Base-by-base conservation (phyloP, 1,140 invertebrate species). In the Mamestra configurata region DNA sequence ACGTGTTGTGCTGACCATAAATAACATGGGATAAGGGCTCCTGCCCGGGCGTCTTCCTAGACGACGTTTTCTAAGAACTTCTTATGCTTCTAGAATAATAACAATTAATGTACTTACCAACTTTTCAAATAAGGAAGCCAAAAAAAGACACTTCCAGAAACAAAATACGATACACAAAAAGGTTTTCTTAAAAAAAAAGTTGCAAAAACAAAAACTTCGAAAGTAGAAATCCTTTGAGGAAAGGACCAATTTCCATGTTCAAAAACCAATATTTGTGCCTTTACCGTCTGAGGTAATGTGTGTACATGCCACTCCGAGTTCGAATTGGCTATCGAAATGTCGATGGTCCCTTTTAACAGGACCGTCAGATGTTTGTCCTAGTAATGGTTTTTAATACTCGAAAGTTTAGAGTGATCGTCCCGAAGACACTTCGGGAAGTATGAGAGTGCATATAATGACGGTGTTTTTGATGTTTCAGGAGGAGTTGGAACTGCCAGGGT, bases 241-340 rank as follows among this genome's bases (percentile, higher is more conserved):
- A 70, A 70, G 40, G 20, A 24, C 73, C 35, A 55, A 81, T 81
- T 81, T 77, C 75, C 80, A 77, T 77, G 77, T 57, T 64, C 22
- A 20, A 46, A 31, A 49, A 27, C 73, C 40, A 76, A 76, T 76
- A 64, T 76, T 76, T 76, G 73, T 61, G 13, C 27, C 57, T 27
- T 27, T 8, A 43, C 15, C 40, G 40, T 35, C 35, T 20, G n/a
- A 43, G 37, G 75, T 81, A 77, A 81, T 81, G 80, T 81, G 57
- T 81, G 77, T 81, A 76, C 68, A 43, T 57, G 57, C 43, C 70
- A 64, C 78, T 73, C 46, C 46, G 78, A 31, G 68, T 75, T 46
- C 43, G 49, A 79, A 79, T 73, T 79, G 79, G 49, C 79, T 59
- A 75, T 80, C 61, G 22, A 75, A 55, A 59, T 49, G 20, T 76